These are phyloP conservation scores for Odontocolon sp. DNA, from an alignment of 2,888 invertebrate species.

Conservation along the genomic window DNA sequence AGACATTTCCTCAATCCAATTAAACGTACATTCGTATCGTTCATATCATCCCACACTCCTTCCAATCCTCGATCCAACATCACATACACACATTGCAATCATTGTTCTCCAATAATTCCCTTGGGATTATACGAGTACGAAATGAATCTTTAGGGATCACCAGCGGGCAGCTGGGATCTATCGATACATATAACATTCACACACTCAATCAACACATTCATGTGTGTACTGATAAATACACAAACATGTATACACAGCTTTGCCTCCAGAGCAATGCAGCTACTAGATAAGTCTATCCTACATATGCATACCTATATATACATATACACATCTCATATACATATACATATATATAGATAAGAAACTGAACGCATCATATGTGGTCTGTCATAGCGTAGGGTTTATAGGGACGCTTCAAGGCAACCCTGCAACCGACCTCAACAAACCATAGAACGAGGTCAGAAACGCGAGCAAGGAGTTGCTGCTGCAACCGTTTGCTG, in stretches of 20 bases:
- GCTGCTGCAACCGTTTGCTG: neutral
- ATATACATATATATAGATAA: conserved; percentile 10
- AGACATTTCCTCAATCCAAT: too few species aligned
- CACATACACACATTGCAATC: too few species aligned
- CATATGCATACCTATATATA: neutral
- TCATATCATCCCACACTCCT: too few species aligned
- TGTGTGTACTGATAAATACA: neutral
- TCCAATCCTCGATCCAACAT: too few species aligned
- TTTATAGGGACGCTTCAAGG: conserved; percentile 48
- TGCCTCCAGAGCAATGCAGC: neutral
- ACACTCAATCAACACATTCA: neutral
- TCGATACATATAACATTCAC: conserved; percentile 3
- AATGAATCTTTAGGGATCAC: conserved; percentile 24
- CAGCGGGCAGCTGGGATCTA: conserved; percentile 8
- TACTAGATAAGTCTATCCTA: too few species aligned
- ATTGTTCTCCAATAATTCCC: conserved; percentile 24
- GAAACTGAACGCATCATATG: neutral
- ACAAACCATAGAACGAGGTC: conserved; percentile 77
- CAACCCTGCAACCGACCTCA: conserved; percentile 75
- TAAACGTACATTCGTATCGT: too few species aligned
- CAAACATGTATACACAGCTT: neutral
- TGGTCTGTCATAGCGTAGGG: conserved; percentile 49
- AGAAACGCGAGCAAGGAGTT: conserved; percentile 68
- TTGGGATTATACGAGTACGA: neutral
- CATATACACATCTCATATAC: neutral